These are phyloP conservation scores for Eilema caniola DNA, from an alignment of 2,888 invertebrate genomes.

Conservation along the genomic window DNA sequence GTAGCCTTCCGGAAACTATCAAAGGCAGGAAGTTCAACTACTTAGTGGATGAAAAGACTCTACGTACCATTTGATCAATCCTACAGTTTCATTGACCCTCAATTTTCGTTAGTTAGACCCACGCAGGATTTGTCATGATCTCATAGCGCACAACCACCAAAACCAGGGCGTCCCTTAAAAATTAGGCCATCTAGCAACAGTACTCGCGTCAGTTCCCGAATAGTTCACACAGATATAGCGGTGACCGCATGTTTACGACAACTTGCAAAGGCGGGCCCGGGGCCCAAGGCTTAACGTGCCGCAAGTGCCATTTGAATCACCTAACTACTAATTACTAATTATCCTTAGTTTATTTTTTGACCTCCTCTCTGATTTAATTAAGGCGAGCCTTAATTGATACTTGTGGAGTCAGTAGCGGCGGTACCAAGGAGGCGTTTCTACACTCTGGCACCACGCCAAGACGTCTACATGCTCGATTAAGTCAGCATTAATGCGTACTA, in stretches of 20 bases:
- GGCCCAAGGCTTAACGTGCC: constrained; percentile 29
- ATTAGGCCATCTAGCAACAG: constrained; percentile 24
- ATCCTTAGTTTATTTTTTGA: constrained; percentile 44
- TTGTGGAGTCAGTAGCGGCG: constrained; percentile 17
- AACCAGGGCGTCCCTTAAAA: constrained; percentile 22
- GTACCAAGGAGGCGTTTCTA: constrained; percentile 17
- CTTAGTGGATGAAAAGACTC: neutral
- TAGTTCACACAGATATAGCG: constrained; percentile 46
- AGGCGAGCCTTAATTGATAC: constrained; percentile 28
- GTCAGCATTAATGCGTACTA: constrained; percentile 11
- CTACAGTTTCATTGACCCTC: neutral
- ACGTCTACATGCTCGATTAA: constrained; percentile 13
- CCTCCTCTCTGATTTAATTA: constrained; percentile 49
- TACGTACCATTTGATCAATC: neutral
- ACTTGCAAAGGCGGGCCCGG: constrained; percentile 38
- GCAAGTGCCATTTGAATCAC: constrained; percentile 34
- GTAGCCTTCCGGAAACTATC: no score
- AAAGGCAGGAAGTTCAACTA: neutral
- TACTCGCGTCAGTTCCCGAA: constrained; percentile 20
- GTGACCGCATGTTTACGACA: constrained; percentile 44
- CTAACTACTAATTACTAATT: constrained; percentile 44
- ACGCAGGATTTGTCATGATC: constrained; percentile 14
- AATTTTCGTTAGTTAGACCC: neutral
- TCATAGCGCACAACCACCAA: constrained; percentile 8
- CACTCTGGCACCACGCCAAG: constrained; percentile 10